phyloP scores from a whole-genome alignment of 1,140 invertebrate genomes.

The Ganaspis sp. region DNA sequence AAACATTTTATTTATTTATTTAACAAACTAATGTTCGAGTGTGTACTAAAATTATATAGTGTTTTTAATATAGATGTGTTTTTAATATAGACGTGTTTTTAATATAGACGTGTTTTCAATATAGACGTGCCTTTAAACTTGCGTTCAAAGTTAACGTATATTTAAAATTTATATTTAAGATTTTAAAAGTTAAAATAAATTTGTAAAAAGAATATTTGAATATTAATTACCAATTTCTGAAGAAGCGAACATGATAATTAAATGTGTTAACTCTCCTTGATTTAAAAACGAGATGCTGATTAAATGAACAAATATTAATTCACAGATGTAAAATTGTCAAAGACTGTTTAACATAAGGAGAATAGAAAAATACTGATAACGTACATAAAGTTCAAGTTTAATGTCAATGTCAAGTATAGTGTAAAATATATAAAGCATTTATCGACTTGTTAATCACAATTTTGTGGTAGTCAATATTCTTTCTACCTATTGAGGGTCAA shows the following conservation, averaged over 20 bases:
- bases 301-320: conserved; percentile 9
- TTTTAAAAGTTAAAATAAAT: background rate
- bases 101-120: no score
- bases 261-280: background rate
- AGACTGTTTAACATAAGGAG: background rate
- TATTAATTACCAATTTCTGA: background rate
- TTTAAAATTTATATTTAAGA: no score
- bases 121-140: no score
- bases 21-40: no score
- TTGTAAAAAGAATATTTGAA: background rate
- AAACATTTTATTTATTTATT: no score
- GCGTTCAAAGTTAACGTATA: no score
- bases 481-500: background rate
- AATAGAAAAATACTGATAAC: background rate
- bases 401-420: conserved; percentile 13
- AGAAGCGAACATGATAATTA: background rate
- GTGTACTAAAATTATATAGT: no score
- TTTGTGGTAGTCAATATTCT: background rate
- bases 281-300: background rate
- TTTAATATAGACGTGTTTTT: no score
- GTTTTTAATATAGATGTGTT: no score
- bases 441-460: conserved; percentile 2
- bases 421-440: background rate
- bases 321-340: background rate
- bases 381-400: conserved; percentile 3